A percentile compares a stretch with the other conserved stretches of the same genome.
Evolutionary conservation across 2,888 invertebrate genomes (phyloP).

Genomic region (Xiphydria camelus): DNA sequence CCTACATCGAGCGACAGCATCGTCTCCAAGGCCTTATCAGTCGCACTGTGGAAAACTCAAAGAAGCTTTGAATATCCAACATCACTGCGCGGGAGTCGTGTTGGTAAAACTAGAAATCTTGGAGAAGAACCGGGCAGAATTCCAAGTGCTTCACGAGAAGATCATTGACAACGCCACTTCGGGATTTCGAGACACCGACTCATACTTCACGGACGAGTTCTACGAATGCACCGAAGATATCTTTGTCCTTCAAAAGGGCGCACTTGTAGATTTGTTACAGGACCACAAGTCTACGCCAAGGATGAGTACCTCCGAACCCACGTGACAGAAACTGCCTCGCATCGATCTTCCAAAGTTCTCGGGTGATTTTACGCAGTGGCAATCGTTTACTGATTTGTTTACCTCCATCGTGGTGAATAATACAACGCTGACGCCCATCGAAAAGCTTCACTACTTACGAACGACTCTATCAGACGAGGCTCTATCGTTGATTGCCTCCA

Average conservation of each 20-base stretch:
- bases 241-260: background rate
- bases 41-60: background rate
- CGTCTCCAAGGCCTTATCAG: background rate
- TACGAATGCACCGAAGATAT: background rate
- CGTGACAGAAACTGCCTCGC: slow-evolving; percentile 1
- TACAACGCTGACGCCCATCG: slow-evolving; percentile 9
- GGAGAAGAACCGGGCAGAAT: slow-evolving; percentile 2
- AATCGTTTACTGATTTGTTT: slow-evolving; percentile 9
- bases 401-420: slow-evolving; percentile 15
- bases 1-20: background rate
- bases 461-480: slow-evolving; percentile 21
- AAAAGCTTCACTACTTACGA: slow-evolving; percentile 21
- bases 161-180: background rate
- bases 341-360: background rate
- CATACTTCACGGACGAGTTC: slow-evolving; percentile 2
- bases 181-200: background rate
- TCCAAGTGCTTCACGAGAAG: background rate
- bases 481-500: slow-evolving; percentile 12
- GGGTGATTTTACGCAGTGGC: background rate
- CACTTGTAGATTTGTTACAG: too few species aligned
- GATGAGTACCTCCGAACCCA: background rate
- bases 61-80: slow-evolving; percentile 1
- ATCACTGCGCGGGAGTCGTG: background rate
- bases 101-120: background rate
- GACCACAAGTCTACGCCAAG: too few species aligned